These are phyloP conservation scores for Acanthurus lineatus DNA, from an alignment of 2,797 vertebrate species.

Conservation along the genomic window DNA sequence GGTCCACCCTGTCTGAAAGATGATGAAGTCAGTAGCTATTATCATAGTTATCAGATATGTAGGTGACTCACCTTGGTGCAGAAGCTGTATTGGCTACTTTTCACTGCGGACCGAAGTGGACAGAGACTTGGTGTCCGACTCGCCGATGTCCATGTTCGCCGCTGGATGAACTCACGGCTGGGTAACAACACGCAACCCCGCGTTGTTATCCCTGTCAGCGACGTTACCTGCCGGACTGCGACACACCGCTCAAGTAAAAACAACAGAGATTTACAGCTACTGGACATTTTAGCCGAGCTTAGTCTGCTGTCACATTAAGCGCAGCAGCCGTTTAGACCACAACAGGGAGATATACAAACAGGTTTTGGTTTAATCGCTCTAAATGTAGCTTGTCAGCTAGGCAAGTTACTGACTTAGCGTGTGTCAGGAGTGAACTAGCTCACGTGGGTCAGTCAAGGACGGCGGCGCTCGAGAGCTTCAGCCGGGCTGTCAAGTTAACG, in stretches of 20 bases:
- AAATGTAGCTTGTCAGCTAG: too few species aligned
- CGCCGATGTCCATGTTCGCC: constrained; percentile 11
- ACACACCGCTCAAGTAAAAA: constrained; percentile 62
- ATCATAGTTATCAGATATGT: neutral
- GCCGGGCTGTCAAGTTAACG: neutral
- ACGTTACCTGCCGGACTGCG: constrained; percentile 2
- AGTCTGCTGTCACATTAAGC: fast-evolving
- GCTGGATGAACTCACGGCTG: constrained; percentile 21
- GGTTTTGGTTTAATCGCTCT: fast-evolving
- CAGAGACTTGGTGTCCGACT: neutral
- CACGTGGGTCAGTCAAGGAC: constrained; percentile 74
- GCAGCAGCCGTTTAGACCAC: neutral
- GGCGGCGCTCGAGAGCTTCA: neutral
- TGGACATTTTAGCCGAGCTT: constrained; percentile 53
- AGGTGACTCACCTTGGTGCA: constrained; percentile 64
- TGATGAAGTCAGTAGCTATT: too few species aligned
- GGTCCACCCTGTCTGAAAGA: neutral
- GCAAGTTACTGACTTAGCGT: neutral
- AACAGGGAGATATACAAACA: too few species aligned
- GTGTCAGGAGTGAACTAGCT: neutral
- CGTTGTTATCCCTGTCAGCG: neutral
- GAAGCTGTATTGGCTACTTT: constrained; percentile 24
- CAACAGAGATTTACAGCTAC: constrained; percentile 35
- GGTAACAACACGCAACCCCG: neutral
- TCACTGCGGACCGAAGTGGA: constrained; percentile 22